Evolutionary conservation across 2,113 vertebrate species (phyloP).

Genomic region (Channa maculata): DNA sequence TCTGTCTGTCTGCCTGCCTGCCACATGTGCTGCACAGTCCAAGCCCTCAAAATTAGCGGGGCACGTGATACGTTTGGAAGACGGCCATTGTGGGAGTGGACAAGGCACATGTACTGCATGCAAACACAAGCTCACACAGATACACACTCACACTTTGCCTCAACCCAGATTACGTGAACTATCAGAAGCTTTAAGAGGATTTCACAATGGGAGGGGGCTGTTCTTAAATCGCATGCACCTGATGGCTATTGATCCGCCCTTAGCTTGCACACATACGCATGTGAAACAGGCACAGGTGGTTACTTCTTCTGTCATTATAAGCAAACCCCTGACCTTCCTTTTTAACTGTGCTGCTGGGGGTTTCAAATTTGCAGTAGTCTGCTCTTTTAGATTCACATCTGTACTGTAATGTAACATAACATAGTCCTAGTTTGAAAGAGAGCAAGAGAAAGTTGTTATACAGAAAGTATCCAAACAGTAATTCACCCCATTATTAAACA

Average conservation of each 20-base stretch:
- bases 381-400: slow-evolving; percentile 1
- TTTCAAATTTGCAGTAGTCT: neutral
- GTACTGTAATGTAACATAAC: neutral
- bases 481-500: neutral
- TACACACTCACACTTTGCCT: slow-evolving; percentile 35
- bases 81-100: slow-evolving; percentile 54
- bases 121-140: slow-evolving; percentile 36
- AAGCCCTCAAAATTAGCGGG: slow-evolving; percentile 6
- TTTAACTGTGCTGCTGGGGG: slow-evolving; percentile 4
- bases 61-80: slow-evolving; percentile 57
- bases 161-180: slow-evolving; percentile 72
- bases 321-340: slow-evolving; percentile 40
- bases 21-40: slow-evolving; percentile 5
- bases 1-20: slow-evolving; percentile 8
- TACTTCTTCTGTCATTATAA: slow-evolving; percentile 18
- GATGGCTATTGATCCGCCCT: slow-evolving; percentile 70
- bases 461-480: slow-evolving; percentile 14
- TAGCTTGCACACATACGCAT: slow-evolving; percentile 45
- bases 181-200: slow-evolving; percentile 73
- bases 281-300: slow-evolving; percentile 10
- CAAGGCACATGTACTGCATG: slow-evolving; percentile 53
- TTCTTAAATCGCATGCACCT: slow-evolving; percentile 71
- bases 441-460: slow-evolving; percentile 13
- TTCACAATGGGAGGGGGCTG: slow-evolving; percentile 56
- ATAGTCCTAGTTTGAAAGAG: neutral